Conservation (phyloP, 2,888 invertebrate genomes). For the Abscondita cerata region DNA sequence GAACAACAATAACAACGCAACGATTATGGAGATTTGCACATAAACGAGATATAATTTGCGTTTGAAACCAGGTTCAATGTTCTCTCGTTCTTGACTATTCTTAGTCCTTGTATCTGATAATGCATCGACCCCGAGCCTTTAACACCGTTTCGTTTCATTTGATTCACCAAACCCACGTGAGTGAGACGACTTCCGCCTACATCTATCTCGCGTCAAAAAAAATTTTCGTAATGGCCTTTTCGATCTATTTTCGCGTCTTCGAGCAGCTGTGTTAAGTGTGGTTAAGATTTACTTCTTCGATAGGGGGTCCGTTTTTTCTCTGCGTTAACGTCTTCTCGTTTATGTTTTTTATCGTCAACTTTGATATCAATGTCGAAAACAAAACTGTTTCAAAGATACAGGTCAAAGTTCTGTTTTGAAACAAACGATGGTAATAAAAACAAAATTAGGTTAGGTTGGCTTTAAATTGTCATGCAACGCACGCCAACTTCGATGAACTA, state of each 20-base stretch:
- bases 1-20: background rate
- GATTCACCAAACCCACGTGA: slow-evolving; percentile 17
- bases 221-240: background rate
- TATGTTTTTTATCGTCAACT: no score
- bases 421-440: no score
- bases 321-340: no score
- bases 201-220: slow-evolving; percentile 9
- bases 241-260: background rate
- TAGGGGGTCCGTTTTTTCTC: no score
- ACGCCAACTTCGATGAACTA: no score
- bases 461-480: no score
- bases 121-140: slow-evolving; percentile 23
- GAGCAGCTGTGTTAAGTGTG: background rate
- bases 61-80: slow-evolving; percentile 27
- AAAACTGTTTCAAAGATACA: no score
- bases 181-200: slow-evolving; percentile 19
- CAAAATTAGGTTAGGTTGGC: no score
- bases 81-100: slow-evolving; percentile 31
- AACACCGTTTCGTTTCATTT: slow-evolving; percentile 25
- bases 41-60: slow-evolving; percentile 24
- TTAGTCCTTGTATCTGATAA: slow-evolving; percentile 28
- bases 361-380: no score
- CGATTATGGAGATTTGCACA: slow-evolving; percentile 25
- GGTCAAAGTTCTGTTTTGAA: no score
- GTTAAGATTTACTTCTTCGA: background rate